Base-by-base conservation (phyloP, 2,888 invertebrate species). In the Stegophylla sp. region DNA sequence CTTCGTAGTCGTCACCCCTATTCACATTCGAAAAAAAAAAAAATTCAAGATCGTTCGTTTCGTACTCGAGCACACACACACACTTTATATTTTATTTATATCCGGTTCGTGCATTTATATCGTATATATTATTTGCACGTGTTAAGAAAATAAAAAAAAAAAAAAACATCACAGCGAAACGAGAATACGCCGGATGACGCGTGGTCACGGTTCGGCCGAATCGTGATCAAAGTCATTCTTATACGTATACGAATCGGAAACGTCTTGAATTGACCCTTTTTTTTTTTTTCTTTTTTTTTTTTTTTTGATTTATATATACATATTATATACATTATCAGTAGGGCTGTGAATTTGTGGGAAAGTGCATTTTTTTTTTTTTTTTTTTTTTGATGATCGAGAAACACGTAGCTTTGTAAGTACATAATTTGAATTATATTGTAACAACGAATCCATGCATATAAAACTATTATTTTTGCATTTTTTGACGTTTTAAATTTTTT, bases 191-290 rank as follows among this genome's bases (percentile, higher is more conserved):
- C 34, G 59, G 69, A 71, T 79, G 17, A 69, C 34, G 48, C 15
- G 34, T 41, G 71, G 71, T 63, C 34, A 41, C 34, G 20, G 71
- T 79, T 71, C 59, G 7, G 59, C 48, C 41, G 79, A 79, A 61
- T 61, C 69, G 61, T 59, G 71, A 71, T 79, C 79, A 71, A 79
- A 79, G 79, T 53, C 75, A 51, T 26, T 41, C n/a, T 53, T 53
- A 20, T 34, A 53, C n/a, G n/a, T n/a, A 76, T n/a, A 51, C 63
- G 51, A 75, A 64, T 66, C 75, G 64, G 75, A 66, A 76, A 74
- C 73, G 48, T 61, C 61, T 74, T 74, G 73, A 28, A 73, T 72
- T 73, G 56, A 73, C 61, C 61, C 48, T 51, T 71, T 71, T 63
- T 59, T 59, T 34, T n/a, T n/a, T n/a, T n/a, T n/a, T n/a, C n/a